Evolutionary conservation across 2,113 vertebrate species (phyloP).

Genomic region (Desmodus rotundus): DNA sequence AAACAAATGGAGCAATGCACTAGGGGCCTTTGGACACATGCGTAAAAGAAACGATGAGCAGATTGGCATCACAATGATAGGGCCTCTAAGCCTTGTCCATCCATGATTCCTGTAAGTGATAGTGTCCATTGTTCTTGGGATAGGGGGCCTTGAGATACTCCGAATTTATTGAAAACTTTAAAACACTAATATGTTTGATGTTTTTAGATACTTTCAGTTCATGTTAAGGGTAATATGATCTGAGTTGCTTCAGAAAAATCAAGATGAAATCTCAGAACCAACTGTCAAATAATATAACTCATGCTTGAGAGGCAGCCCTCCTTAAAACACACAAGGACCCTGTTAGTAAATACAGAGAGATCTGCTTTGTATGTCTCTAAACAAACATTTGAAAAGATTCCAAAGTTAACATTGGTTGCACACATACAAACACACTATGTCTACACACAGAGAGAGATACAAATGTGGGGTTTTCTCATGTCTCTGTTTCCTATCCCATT

Average conservation of each 20-base stretch:
- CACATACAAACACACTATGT: neutral
- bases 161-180: neutral
- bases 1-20: rapidly evolving
- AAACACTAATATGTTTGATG: neutral
- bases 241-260: conserved; percentile 36
- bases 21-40: rapidly evolving
- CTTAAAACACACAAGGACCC: neutral
- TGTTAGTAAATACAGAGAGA: neutral
- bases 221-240: neutral
- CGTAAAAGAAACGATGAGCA: rapidly evolving
- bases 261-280: conserved; percentile 36
- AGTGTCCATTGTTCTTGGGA: neutral
- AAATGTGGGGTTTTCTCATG: neutral
- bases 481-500: conserved; percentile 30
- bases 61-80: rapidly evolving
- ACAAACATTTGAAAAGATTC: neutral
- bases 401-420: neutral
- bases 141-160: neutral
- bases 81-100: rapidly evolving
- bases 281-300: neutral
- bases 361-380: neutral
- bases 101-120: no score
- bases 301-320: neutral
- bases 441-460: neutral
- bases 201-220: neutral